Base-by-base conservation (phyloP, 2,113 vertebrate genomes). In the Etia nguti region DNA sequence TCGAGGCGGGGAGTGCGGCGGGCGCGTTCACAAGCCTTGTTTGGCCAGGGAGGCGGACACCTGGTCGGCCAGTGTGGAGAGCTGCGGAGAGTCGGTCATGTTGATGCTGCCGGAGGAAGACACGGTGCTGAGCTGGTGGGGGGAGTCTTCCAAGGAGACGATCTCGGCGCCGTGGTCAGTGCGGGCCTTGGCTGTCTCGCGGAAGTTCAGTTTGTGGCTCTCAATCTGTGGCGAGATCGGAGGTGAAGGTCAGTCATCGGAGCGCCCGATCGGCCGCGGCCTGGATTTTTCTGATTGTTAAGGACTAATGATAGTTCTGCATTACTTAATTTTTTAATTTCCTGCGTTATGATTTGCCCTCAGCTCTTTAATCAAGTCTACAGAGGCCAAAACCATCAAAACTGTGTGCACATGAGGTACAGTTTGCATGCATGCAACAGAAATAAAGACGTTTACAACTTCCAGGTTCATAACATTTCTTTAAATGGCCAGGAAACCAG, bases 121-220 rank as follows among this genome's bases (percentile, higher is more conserved):
- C 86, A 99, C 97, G 15, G 98, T 98, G 97, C 98, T 99, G 92
- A 99, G 98, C 94, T 97, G 98, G 9, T 97, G 96, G 0, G 98
- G 97, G 56, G 98, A 99, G 29, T 98, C 97, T 36, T 99, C 99
- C 92, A 97, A 94, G 0, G 98, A 99, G 88, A 99, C 95, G 12
- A 99, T 99, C 93, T 99, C 99, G 0, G 99, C 99, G 82, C 99
- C 99, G 3, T 99, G 99, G 97, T 99, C 99, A 0, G 99, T 99
- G 95, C 99, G 98, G 89, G 99, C 98, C 96, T 97, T 98, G 95
- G 99, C 99, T 1, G 97, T 95, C 97, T 99, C 99, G 0, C 99
- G 98, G 97, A 99, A 99, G 81, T 46, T 96, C 97, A 99, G 97
- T 94, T 99, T 99, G 95, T 99, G 98, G 56, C 97, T 96, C 95